Conservation (phyloP, 2,888 invertebrate genomes). For the Frankliniella fusca region DNA sequence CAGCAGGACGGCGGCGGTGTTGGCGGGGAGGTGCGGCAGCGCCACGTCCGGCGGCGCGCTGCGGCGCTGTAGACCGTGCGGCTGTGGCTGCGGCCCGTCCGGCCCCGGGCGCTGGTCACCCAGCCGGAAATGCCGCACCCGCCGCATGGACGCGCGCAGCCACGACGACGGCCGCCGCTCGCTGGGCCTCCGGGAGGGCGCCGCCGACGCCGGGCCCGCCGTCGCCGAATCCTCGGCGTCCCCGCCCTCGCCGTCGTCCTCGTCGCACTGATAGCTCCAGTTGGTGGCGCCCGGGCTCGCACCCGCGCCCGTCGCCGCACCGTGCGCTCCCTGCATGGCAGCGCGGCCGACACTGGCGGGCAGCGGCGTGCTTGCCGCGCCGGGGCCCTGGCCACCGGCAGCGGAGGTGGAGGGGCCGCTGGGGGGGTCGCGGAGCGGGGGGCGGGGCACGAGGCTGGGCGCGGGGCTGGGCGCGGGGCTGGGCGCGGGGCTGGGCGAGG, state of each 20-base stretch:
- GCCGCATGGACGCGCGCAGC: conserved; percentile 56
- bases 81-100: conserved; percentile 36
- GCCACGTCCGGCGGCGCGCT: conserved; percentile 52
- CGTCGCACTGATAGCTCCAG: conserved; percentile 14
- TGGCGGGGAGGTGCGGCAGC: conserved; percentile 45
- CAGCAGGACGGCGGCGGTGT: neutral
- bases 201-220: neutral
- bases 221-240: neutral
- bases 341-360: conserved; percentile 47
- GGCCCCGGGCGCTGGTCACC: conserved; percentile 41
- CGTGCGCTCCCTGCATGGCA: conserved; percentile 43
- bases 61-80: conserved; percentile 45
- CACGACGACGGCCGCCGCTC: conserved; percentile 45
- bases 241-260: neutral
- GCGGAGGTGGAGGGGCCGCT: neutral
- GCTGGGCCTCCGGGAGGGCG: conserved; percentile 44
- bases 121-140: conserved; percentile 52
- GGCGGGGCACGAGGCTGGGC: neutral
- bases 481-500: neutral
- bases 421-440: neutral
- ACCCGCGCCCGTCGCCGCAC: conserved; percentile 31
- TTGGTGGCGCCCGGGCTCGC: conserved; percentile 33
- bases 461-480: neutral
- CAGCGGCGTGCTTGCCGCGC: neutral
- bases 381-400: neutral